Base-by-base conservation (phyloP, 2,888 invertebrate genomes). In the Schizaphis graminum region DNA sequence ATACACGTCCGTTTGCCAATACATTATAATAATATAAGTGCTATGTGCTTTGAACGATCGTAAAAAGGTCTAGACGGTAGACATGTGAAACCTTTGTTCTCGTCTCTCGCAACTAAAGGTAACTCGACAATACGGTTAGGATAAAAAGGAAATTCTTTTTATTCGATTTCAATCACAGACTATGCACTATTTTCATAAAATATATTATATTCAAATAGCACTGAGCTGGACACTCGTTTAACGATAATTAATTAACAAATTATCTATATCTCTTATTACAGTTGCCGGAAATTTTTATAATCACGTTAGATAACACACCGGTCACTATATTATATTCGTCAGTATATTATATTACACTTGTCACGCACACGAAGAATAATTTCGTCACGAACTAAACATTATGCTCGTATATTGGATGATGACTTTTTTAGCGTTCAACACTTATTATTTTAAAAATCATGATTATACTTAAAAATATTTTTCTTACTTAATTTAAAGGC, bases 21-120 rank as follows among this genome's bases (percentile, higher is more conserved):
- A 35, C 67, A 67, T 67, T 67, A 67, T 67, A 67, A 67, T 67
- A 67, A 67, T 67, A 67, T 67, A 21, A 67, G 16, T 67, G 67
- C 35, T 67, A 67, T 67, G 21, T 35, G 16, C 67, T 67, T 67
- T 67, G 67, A 67, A 35, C 7, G 67, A 21, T 35, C 35, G 67
- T 67, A 67, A 67, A 67, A 67, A 67, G 67, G 67, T 67, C 67
- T 67, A 67, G 67, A 67, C 67, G n/a, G 67, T 67, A 67, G 67
- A 67, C 67, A n/a, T 16, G n/a, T 35, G 21, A 67, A 67, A 67
- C 67, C 67, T 67, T 67, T 67, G 67, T 67, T 67, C 67, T 67
- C 67, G 67, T 67, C 35, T n/a, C 67, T 67, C n/a, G 16, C n/a
- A 16, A 67, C 67, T 67, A 67, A n/a, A 67, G n/a, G 77, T 77